Evolutionary conservation across 1,140 invertebrate genomes (phyloP).

Genomic region (Procambarus virginalis): DNA sequence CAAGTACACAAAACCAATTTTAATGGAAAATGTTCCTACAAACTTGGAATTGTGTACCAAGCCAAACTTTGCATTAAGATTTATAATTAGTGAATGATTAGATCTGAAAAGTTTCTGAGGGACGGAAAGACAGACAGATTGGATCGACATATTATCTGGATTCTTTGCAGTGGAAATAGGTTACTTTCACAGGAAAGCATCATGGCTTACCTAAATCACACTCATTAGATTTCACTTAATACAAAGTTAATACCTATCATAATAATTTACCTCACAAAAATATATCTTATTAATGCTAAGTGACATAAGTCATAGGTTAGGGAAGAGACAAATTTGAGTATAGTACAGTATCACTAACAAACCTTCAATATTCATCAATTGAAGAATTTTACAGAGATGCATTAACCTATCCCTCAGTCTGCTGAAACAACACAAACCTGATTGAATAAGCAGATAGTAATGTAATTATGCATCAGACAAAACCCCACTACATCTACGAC

Average conservation of each 20-base stretch:
- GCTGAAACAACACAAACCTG: neutral
- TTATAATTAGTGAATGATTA: neutral
- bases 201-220: neutral
- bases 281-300: neutral
- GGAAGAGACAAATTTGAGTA: slow-evolving; percentile 1
- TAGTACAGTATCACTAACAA: neutral
- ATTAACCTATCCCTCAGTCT: neutral
- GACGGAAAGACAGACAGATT: slow-evolving; percentile 1
- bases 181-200: neutral
- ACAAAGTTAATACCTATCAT: neutral
- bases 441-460: neutral
- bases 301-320: neutral
- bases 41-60: neutral
- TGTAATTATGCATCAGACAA: neutral
- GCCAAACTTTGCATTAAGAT: neutral
- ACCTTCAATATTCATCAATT: neutral
- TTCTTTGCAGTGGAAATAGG: neutral
- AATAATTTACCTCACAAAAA: neutral
- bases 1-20: neutral
- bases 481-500: neutral
- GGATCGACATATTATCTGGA: neutral
- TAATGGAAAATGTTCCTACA: neutral
- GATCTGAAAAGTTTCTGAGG: neutral
- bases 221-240: neutral
- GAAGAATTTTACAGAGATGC: neutral